Conservation (phyloP, 2,888 invertebrate species). For the Drosophila eohydei region DNA sequence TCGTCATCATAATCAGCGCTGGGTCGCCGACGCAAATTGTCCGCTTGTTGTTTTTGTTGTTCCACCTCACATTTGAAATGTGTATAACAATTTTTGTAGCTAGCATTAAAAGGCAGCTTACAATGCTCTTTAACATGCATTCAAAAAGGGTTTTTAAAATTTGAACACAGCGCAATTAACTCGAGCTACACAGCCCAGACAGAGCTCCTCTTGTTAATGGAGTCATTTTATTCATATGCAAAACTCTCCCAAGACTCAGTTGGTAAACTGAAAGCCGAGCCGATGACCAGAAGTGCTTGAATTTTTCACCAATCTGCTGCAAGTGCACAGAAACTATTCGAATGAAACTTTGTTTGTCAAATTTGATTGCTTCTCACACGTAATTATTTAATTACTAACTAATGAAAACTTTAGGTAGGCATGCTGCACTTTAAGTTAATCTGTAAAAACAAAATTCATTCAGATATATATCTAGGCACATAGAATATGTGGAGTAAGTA, state of each 20-base stretch:
- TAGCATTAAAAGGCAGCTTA: slow-evolving; percentile 20
- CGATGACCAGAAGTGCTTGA: neutral
- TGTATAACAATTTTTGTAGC: slow-evolving; percentile 33
- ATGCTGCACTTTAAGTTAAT: neutral
- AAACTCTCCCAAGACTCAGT: neutral
- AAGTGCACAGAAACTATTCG: neutral
- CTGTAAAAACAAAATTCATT: neutral
- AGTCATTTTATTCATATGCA: neutral
- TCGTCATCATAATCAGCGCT: slow-evolving; percentile 71
- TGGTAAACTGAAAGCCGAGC: neutral
- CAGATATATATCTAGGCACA: too few species aligned
- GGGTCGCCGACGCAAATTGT: slow-evolving; percentile 66
- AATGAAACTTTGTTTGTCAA: slow-evolving; percentile 1
- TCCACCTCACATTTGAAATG: slow-evolving; percentile 20
- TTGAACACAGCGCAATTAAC: neutral
- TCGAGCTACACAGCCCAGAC: neutral
- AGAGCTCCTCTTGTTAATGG: neutral
- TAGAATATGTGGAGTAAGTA: too few species aligned
- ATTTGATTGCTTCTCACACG: slow-evolving; percentile 24
- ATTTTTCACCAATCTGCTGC: neutral
- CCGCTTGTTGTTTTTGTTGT: slow-evolving; percentile 39
- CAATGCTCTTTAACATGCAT: slow-evolving; percentile 9
- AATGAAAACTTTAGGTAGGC: neutral
- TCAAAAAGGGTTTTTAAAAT: slow-evolving; percentile 4
- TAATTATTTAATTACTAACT: slow-evolving; percentile 30